Percentiles rank a stretch among this genome's conserved stretches.
These are phyloP conservation scores for Phacellophora camtschatica DNA, from an alignment of 30 jellyfish, hydroid and myxozoan species.

Conservation along the genomic window DNA sequence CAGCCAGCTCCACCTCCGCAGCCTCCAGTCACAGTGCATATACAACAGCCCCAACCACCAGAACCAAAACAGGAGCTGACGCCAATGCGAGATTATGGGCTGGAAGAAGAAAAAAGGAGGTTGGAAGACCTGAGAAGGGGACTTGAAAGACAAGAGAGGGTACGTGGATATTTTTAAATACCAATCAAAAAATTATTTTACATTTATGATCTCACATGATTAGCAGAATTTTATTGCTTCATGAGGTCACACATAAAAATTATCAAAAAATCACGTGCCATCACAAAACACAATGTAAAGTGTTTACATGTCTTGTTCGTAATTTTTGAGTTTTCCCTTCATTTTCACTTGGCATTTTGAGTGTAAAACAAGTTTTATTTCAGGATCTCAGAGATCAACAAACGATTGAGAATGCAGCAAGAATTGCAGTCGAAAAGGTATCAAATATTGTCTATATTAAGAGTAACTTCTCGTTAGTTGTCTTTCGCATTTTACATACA, in stretches of 20 bases:
- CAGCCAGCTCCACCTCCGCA: constrained; percentile 66
- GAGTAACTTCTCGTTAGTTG: no score
- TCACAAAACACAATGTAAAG: no score
- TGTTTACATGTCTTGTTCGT: no score
- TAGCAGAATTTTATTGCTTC: no score
- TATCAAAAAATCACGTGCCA: no score
- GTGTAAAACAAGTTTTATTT: neutral
- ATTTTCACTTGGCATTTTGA: no score
- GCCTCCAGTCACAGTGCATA: constrained; percentile 64
- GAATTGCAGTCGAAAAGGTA: constrained; percentile 77
- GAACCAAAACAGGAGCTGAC: neutral
- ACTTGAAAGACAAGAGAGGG: constrained; percentile 88
- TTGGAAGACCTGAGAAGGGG: constrained; percentile 82
- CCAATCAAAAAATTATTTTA: neutral
- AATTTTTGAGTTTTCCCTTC: no score
- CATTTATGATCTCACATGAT: no score
- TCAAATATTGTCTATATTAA: no score
- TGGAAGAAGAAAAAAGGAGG: constrained; percentile 69
- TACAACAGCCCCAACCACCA: constrained; percentile 65
- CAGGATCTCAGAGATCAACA: constrained; percentile 78
- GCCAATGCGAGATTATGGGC: constrained; percentile 44
- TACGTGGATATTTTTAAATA: neutral
- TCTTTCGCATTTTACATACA: no score
- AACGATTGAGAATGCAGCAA: constrained; percentile 86
- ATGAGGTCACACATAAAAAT: no score